A percentile compares a stretch with the other conserved stretches of the same genome.
Evolutionary conservation across 2,888 invertebrate genomes (phyloP).

Genomic region (Dolichopus griseipennis): DNA sequence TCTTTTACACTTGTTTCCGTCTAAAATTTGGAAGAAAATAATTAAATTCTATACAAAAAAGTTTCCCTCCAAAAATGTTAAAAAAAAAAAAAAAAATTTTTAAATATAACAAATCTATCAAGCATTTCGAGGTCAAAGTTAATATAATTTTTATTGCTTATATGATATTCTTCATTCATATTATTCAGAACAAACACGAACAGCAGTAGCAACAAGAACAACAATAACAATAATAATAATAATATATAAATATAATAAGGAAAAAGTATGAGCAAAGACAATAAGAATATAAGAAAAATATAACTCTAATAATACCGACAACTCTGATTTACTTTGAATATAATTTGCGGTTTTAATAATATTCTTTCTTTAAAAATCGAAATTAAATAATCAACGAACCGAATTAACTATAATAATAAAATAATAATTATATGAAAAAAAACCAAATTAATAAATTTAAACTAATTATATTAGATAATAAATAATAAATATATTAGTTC

Average conservation of each 20-base stretch:
- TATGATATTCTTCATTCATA: constrained; percentile 1
- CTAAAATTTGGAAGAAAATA: background rate
- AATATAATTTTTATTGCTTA: background rate
- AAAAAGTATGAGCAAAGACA: too few relatives aligned
- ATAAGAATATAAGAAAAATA: too few relatives aligned
- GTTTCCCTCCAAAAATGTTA: background rate
- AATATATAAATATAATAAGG: background rate
- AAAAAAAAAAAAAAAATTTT: background rate
- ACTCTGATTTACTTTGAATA: background rate
- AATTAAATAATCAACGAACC: constrained; percentile 6
- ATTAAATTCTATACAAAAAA: too few relatives aligned
- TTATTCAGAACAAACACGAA: too few relatives aligned
- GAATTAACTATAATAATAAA: background rate
- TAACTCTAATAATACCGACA: too few relatives aligned
- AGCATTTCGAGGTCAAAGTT: constrained; percentile 3
- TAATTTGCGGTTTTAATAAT: background rate
- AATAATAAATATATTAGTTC: too few relatives aligned
- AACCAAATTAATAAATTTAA: too few relatives aligned
- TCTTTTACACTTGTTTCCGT: constrained; percentile 4
- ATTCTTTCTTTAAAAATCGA: background rate
- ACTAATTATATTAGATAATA: too few relatives aligned
- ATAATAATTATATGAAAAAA: background rate
- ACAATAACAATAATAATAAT: background rate
- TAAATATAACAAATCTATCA: background rate
- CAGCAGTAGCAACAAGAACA: background rate